phyloP scores from a whole-genome alignment of 1,140 invertebrate genomes.

The Thaumatotibia leucotreta region DNA sequence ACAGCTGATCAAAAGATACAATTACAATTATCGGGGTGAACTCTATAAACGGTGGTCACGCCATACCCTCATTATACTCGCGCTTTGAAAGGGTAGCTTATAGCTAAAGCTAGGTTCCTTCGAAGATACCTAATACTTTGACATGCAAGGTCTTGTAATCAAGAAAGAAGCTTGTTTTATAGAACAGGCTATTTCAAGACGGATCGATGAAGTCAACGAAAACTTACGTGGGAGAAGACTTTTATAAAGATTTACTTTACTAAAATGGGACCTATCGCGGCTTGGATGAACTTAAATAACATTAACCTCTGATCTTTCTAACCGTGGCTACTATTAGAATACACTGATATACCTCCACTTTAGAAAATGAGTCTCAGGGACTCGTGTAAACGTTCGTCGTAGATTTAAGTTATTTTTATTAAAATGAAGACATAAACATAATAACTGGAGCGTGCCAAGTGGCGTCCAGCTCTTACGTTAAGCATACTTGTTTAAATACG shows the following conservation, averaged over 20 bases:
- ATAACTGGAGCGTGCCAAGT: background rate
- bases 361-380: no score
- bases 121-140: background rate
- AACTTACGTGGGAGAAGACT: background rate
- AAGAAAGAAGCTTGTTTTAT: conserved; percentile 1
- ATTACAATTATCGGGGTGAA: background rate
- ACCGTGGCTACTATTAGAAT: no score
- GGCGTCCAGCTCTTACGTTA: background rate
- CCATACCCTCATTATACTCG: background rate
- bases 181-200: background rate
- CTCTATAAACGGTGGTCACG: background rate
- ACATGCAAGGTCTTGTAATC: background rate
- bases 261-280: no score
- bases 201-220: conserved; percentile 5
- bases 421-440: background rate
- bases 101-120: background rate
- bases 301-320: no score
- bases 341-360: no score
- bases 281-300: no score
- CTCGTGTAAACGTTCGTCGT: no score
- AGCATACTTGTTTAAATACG: background rate
- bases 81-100: background rate
- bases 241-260: no score
- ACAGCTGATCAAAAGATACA: conserved; percentile 11
- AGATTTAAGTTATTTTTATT: no score